Conservation (phyloP, 2,888 invertebrate genomes). For the Drosophila pseudotakahashii region DNA sequence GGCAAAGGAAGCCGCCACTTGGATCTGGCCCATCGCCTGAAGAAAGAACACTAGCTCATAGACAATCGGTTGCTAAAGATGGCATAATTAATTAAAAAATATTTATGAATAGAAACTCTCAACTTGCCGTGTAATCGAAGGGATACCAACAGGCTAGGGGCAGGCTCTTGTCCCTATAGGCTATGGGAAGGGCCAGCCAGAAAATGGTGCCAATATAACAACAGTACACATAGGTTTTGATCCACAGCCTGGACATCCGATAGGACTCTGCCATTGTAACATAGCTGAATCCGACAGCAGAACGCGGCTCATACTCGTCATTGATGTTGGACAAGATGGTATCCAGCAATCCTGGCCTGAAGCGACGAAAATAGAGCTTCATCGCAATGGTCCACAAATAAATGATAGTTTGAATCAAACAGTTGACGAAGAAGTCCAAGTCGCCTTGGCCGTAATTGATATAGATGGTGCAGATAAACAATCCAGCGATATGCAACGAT, state of each 20-base stretch:
- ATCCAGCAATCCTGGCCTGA: constrained; percentile 43
- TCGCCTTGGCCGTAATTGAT: constrained; percentile 60
- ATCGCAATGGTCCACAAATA: constrained; percentile 72
- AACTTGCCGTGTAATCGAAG: constrained; percentile 72
- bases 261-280: constrained; percentile 67
- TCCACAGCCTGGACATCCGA: constrained; percentile 56
- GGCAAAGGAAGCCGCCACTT: constrained; percentile 77
- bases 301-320: constrained; percentile 58
- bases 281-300: constrained; percentile 76
- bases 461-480: constrained; percentile 73
- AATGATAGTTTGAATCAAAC: constrained; percentile 73
- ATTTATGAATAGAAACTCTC: accelerated
- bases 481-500: constrained; percentile 61
- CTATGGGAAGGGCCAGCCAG: constrained; percentile 69
- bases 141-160: constrained; percentile 82
- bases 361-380: constrained; percentile 75
- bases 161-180: constrained; percentile 67
- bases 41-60: constrained; percentile 75
- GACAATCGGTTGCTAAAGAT: constrained; percentile 64
- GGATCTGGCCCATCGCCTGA: constrained; percentile 81
- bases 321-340: constrained; percentile 64
- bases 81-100: background rate
- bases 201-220: constrained; percentile 65
- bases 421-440: constrained; percentile 70
- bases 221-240: constrained; percentile 62